These are phyloP conservation scores for Tupaia chinensis DNA, from an alignment of 2,113 vertebrate species.

Conservation along the genomic window DNA sequence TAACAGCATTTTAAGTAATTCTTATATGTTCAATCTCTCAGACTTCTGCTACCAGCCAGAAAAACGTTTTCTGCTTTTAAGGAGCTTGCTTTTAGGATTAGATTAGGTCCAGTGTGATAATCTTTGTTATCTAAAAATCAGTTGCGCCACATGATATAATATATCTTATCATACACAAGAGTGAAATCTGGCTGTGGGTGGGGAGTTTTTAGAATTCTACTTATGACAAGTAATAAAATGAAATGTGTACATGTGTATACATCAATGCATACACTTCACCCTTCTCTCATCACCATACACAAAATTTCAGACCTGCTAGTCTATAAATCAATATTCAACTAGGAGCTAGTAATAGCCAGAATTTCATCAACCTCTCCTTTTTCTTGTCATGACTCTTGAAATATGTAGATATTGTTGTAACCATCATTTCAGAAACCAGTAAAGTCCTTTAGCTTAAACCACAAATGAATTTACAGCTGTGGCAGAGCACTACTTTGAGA, in stretches of 20 bases:
- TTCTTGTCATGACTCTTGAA: constrained; percentile 26
- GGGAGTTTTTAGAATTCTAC: constrained; percentile 34
- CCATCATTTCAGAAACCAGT: constrained; percentile 2
- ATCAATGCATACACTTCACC: not conserved
- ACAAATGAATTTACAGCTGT: constrained; percentile 11
- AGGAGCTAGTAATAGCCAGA: not conserved
- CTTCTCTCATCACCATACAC: not conserved
- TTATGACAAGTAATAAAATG: not conserved
- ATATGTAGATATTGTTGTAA: not conserved
- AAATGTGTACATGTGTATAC: not conserved
- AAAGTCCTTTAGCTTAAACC: not conserved
- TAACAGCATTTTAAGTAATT: not conserved
- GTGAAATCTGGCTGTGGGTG: not conserved
- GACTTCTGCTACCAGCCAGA: constrained; percentile 8
- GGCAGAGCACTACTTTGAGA: not conserved
- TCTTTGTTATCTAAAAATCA: not conserved
- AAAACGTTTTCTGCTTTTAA: not conserved
- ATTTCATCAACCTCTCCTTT: not conserved
- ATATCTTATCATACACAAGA: not conserved
- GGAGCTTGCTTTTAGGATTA: not conserved
- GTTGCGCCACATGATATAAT: not conserved
- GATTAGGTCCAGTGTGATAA: not conserved
- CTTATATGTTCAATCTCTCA: not conserved
- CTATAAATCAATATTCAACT: not conserved
- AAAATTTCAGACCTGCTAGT: not conserved